A percentile compares a stretch with the other conserved stretches of the same genome.
Evolutionary conservation across 1,140 invertebrate species (phyloP).

Genomic region (Plodia interpunctella): DNA sequence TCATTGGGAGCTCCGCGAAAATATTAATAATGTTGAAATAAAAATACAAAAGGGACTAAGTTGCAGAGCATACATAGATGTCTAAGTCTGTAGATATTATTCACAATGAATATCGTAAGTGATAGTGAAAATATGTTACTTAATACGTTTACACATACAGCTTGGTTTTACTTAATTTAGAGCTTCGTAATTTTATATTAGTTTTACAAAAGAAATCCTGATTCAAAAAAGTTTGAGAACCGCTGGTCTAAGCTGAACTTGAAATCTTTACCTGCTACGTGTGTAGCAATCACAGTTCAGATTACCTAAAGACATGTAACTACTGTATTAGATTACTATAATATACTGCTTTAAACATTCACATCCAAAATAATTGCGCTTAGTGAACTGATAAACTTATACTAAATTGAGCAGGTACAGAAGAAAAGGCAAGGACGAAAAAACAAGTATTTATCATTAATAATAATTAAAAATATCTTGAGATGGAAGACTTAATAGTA

Average conservation of each 20-base stretch:
- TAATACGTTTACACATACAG: no score
- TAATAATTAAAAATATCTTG: slow-evolving; percentile 42
- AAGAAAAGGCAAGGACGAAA: slow-evolving; percentile 50
- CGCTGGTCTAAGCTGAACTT: not conserved
- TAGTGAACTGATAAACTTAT: slow-evolving; percentile 37
- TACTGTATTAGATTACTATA: not conserved
- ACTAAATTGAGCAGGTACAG: slow-evolving; percentile 60
- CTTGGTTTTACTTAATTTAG: no score
- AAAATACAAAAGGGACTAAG: no score
- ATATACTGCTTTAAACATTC: slow-evolving; percentile 5
- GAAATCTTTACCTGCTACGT: not conserved
- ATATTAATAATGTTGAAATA: not conserved
- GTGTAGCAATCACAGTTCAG: not conserved
- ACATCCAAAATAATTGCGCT: slow-evolving; percentile 11
- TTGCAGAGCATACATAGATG: no score
- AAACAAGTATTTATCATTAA: slow-evolving; percentile 28
- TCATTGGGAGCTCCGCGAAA: no score
- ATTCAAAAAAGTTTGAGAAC: no score
- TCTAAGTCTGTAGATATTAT: no score
- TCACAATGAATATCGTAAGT: no score
- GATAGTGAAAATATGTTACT: no score
- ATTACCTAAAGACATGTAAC: not conserved
- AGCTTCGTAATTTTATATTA: no score
- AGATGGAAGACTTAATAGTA: slow-evolving; percentile 72
- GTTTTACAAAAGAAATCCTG: no score